A percentile compares a stretch with the other conserved stretches of the same genome.
These are phyloP conservation scores for Florisuga fusca DNA, from an alignment of 2,797 vertebrate species.

Conservation along the genomic window DNA sequence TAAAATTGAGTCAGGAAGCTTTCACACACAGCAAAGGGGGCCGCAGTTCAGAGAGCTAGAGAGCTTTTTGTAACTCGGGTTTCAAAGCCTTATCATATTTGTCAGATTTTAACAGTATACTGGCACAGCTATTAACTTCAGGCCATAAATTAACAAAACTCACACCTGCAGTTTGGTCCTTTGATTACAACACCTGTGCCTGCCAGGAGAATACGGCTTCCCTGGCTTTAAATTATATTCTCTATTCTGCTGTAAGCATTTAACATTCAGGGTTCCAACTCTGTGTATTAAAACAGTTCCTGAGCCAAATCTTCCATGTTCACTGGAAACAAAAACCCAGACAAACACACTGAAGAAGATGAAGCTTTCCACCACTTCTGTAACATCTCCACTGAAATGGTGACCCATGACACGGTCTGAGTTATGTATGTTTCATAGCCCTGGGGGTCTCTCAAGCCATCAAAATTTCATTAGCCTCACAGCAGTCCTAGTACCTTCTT, in stretches of 20 bases:
- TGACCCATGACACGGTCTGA: background rate
- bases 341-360: constrained; percentile 31
- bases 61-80: background rate
- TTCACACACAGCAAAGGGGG: background rate
- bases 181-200: background rate
- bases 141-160: constrained; percentile 2
- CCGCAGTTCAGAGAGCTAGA: background rate
- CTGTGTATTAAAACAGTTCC: background rate
- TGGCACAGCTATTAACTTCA: background rate
- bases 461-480: constrained; percentile 75
- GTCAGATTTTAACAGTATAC: background rate
- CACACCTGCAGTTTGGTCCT: background rate
- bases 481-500: constrained; percentile 50
- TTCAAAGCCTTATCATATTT: background rate
- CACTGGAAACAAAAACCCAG: constrained; percentile 32
- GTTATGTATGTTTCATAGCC: constrained; percentile 20
- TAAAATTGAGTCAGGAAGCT: background rate
- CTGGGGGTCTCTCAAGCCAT: constrained; percentile 37
- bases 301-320: background rate
- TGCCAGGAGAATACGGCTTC: background rate
- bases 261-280: background rate
- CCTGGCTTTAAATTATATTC: constrained; percentile 25
- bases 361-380: constrained; percentile 26
- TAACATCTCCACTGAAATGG: constrained; percentile 9
- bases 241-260: constrained; percentile 17